These are phyloP conservation scores for Odontesthes bonariensis DNA, from an alignment of 2,113 vertebrate genomes.

Conservation along the genomic window DNA sequence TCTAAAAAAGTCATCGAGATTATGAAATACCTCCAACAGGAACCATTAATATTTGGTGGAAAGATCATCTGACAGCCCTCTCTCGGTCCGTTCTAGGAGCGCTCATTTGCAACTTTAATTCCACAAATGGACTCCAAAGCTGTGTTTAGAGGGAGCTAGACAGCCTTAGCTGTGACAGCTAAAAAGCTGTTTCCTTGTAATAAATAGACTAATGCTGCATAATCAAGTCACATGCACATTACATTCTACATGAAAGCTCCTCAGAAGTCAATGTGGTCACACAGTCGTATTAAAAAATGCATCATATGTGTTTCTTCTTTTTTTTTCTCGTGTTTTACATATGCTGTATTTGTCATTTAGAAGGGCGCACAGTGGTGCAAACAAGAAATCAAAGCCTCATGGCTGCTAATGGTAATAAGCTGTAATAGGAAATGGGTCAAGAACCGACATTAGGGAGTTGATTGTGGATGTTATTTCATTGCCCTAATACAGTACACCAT, in stretches of 20 bases:
- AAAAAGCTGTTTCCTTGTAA: conserved; percentile 61
- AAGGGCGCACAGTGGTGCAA: conserved; percentile 14
- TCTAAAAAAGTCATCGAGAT: conserved; percentile 50
- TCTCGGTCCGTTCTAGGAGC: conserved; percentile 57
- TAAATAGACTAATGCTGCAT: conserved; percentile 68
- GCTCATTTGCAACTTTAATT: conserved; percentile 76
- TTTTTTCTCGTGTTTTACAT: conserved; percentile 21
- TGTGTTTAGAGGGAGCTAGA: conserved; percentile 65
- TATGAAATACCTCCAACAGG: conserved; percentile 42
- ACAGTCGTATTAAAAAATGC: conserved; percentile 60
- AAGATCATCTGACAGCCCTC: conserved; percentile 52
- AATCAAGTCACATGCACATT: conserved; percentile 68
- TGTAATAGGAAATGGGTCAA: conserved; percentile 56
- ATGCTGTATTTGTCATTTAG: conserved; percentile 22
- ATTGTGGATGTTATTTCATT: conserved; percentile 36
- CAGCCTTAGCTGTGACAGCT: conserved; percentile 67
- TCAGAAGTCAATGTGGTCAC: conserved; percentile 40
- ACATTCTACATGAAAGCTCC: conserved; percentile 58
- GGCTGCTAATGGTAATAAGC: conserved; percentile 42
- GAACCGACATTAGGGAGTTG: conserved; percentile 41
- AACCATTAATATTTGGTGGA: conserved; percentile 52
- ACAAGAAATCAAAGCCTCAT: conserved; percentile 21
- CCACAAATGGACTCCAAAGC: conserved; percentile 72
- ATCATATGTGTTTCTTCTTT: conserved; percentile 38
- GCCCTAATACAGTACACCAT: conserved; percentile 32